A percentile compares a stretch with the other conserved stretches of the same genome.
Conservation (phyloP, 1,140 invertebrate species). For the Nymphalis io region DNA sequence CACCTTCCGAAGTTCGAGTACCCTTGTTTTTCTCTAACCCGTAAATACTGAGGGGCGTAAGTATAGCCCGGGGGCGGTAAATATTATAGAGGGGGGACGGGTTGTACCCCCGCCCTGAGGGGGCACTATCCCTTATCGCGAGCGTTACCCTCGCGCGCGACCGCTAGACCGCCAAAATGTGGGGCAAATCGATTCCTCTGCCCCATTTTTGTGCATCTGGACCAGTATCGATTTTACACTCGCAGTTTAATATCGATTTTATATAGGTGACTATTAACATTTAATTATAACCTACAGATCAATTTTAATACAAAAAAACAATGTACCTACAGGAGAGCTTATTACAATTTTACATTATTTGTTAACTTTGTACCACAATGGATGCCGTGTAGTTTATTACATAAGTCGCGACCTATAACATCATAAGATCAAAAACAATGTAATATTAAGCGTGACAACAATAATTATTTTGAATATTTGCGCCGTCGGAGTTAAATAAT, state of each 20-base stretch:
- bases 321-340: no score
- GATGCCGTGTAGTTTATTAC: not conserved
- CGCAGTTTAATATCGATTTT: constrained; percentile 52
- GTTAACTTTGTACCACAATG: not conserved
- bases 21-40: constrained; percentile 81
- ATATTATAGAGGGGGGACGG: constrained; percentile 76
- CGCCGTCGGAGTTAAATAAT: constrained; percentile 60
- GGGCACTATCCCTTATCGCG: constrained; percentile 80
- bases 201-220: constrained; percentile 80
- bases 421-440: constrained; percentile 52
- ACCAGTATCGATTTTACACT: constrained; percentile 76
- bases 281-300: no score
- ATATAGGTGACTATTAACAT: constrained; percentile 1
- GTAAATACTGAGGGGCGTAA: constrained; percentile 80
- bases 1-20: constrained; percentile 79
- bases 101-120: constrained; percentile 59
- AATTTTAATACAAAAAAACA: no score
- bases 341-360: not conserved
- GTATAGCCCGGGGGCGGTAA: constrained; percentile 78
- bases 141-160: constrained; percentile 77
- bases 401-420: constrained; percentile 8
- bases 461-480: constrained; percentile 67
- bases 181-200: constrained; percentile 79
- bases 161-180: constrained; percentile 77
- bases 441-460: constrained; percentile 61